Base-by-base conservation (phyloP, 1,140 invertebrate genomes). In the Drosophila grimshawi region DNA sequence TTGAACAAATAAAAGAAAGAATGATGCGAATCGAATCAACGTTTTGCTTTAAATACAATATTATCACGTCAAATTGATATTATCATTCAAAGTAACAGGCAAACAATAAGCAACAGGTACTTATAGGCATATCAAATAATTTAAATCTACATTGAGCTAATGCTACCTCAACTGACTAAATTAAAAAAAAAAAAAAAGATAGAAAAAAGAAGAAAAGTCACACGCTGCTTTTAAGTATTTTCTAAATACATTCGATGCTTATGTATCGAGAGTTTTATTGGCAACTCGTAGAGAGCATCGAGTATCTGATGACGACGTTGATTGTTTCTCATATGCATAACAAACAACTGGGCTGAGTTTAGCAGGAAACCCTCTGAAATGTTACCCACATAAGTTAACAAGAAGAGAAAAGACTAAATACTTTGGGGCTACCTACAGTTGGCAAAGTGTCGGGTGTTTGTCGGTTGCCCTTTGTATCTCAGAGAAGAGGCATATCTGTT, bases 391-490 rank as follows among this genome's bases (percentile, higher is more conserved):
- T 52, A 39, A 8, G 37, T 52, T 43, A 7, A 45, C 30, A 30
- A 32, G 8, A n/a, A 39, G 30, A 39, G 10, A 10, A 32, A 41
- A 41, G 5, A 45, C 45, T 33, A 64, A 53, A 61, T 61, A 41
- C 33, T 52, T 57, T 11, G 5, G 11, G 39, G 56, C 76, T 70
- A 76, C 76, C 72, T 76, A 78, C 56, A 32, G 41, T 61, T 63
- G 63, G 39, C 62, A 32, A 56, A 10, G 68, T 19, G 39, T 73
- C 75, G 79, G 60, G 41, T 69, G 59, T 51, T 10, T 74, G 53
- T 29, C 70, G 71, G 64, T 43, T 62, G 59, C 11, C 64, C 73
- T 78, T 82, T 73, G 81, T 76, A 52, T 79, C 63, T 78, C 49
- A 65, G 49, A 27, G 8, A 66, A 52, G 19, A 19, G 19, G 45